phyloP scores from a whole-genome alignment of 1,140 invertebrate genomes.

The Drosophila parabipectinata region DNA sequence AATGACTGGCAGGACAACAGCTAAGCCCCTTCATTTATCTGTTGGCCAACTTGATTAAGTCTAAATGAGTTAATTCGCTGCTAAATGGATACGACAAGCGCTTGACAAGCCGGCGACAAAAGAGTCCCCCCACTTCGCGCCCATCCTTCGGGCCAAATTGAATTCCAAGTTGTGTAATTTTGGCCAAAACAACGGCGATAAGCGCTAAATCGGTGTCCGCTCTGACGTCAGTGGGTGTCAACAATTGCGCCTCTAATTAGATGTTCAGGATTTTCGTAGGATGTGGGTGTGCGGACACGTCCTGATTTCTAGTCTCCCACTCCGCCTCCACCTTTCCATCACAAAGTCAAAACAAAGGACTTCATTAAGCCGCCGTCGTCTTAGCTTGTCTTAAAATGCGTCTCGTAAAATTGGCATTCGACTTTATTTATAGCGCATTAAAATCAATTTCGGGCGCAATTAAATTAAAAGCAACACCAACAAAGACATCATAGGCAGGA shows the following conservation, averaged over 20 bases:
- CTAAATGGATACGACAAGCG: constrained; percentile 42
- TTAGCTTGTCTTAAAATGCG: constrained; percentile 51
- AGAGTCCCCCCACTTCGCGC: not conserved
- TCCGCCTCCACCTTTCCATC: not conserved
- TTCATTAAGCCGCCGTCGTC: constrained; percentile 64
- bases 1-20: constrained; percentile 24
- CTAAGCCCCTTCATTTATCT: constrained; percentile 34
- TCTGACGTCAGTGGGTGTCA: constrained; percentile 63
- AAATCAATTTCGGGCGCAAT: constrained; percentile 77
- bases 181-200: constrained; percentile 23
- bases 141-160: constrained; percentile 16
- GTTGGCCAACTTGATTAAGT: constrained; percentile 37
- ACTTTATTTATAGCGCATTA: constrained; percentile 75
- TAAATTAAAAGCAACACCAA: constrained; percentile 49
- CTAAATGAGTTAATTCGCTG: constrained; percentile 47
- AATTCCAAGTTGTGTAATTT: constrained; percentile 37
- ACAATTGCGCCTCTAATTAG: constrained; percentile 77
- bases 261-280: constrained; percentile 44
- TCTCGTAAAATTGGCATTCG: constrained; percentile 63
- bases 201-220: constrained; percentile 41
- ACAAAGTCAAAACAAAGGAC: constrained; percentile 58
- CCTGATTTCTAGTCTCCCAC: constrained; percentile 17
- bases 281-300: constrained; percentile 25
- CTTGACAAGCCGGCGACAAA: constrained; percentile 25
- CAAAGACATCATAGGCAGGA: not conserved